Evolutionary conservation across 1,140 invertebrate genomes (phyloP), one percentile per base, ranked within the genome.

Genomic region (Nasonia giraulti): DNA sequence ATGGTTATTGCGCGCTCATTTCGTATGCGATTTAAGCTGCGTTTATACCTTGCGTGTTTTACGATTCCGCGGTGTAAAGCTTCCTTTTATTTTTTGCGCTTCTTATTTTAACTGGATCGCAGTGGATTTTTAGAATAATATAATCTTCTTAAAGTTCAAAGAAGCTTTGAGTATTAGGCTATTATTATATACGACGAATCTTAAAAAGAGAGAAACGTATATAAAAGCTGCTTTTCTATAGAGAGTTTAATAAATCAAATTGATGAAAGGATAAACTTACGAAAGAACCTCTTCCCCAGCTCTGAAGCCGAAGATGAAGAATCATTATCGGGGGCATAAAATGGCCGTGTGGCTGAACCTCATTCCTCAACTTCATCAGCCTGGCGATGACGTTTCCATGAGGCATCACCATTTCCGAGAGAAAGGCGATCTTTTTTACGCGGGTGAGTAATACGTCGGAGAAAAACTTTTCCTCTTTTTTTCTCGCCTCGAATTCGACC

Each of bases 321-420:
- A 95, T 87, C 97, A 98, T 92, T 98, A 98, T 91, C 94, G 97
- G 17, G 97, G 97, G 4, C 97, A 97, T 91, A 97, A 98, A 92
- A 96, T 98, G 94, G 97, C 97, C n/a, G 95, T 98, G 55, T 99
- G 98, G 98, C 92, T 97, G 80, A 96, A 97, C 89, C 94, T 98
- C 40, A 96, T 99, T 80, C 98, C 98, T 6, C 97, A 98, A 91
- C 94, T 97, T 74, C 96, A 97, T 92, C 95, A 96, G 88, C 96
- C 96, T 0, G 96, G 96, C 2, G 96, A 96, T 85, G 95, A 96
- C 88, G 95, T 96, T 74, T 95, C 95, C 80, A 96, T 96, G 93
- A 90, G 95, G 4, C 96, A 97, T 91, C 96, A 97, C 91, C 96
- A 96, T 92, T 96, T 97, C 88, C 94, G 95, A 80, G 95, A 96